A percentile compares a stretch with the other conserved stretches of the same genome.
Conservation (phyloP, 2,888 invertebrate species). For the Volucella inanis region DNA sequence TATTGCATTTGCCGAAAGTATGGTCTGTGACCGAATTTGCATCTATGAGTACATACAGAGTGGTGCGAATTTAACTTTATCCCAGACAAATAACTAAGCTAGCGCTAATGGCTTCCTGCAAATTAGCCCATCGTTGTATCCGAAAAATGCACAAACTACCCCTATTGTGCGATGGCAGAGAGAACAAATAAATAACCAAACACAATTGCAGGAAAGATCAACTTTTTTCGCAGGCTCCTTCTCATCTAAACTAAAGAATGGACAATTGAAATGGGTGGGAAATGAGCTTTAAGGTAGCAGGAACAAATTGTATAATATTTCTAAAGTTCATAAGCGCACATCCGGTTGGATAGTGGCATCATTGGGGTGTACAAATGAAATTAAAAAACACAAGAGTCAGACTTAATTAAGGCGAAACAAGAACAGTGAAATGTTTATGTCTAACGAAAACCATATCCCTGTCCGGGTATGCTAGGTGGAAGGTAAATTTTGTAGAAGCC, state of each 20-base stretch:
- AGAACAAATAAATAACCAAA: constrained; percentile 43
- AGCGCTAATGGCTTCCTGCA: constrained; percentile 57
- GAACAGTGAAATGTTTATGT: constrained; percentile 60
- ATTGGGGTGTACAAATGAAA: constrained; percentile 57
- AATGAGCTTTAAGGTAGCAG: too few species aligned
- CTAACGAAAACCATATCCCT: constrained; percentile 16
- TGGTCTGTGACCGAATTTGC: constrained; percentile 48
- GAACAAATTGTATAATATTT: not conserved
- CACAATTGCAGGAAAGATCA: constrained; percentile 67
- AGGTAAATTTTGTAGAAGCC: constrained; percentile 46
- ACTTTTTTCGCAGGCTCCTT: constrained; percentile 38
- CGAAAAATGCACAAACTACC: constrained; percentile 1
- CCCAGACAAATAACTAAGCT: constrained; percentile 28
- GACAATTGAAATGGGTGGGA: constrained; percentile 16
- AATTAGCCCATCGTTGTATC: constrained; percentile 31
- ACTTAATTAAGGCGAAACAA: constrained; percentile 67
- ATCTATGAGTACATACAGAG: constrained; percentile 23
- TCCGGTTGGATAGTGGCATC: constrained; percentile 22
- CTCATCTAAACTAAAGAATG: constrained; percentile 41
- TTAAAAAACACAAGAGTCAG: constrained; percentile 64
- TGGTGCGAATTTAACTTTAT: constrained; percentile 2
- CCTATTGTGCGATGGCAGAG: not conserved
- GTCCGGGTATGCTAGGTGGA: constrained; percentile 26
- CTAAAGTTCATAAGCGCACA: constrained; percentile 50
- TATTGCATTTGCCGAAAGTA: constrained; percentile 25